phyloP scores from a whole-genome alignment of 64 coral and sea anemone genomes.

The Pocillopora damicornis region DNA sequence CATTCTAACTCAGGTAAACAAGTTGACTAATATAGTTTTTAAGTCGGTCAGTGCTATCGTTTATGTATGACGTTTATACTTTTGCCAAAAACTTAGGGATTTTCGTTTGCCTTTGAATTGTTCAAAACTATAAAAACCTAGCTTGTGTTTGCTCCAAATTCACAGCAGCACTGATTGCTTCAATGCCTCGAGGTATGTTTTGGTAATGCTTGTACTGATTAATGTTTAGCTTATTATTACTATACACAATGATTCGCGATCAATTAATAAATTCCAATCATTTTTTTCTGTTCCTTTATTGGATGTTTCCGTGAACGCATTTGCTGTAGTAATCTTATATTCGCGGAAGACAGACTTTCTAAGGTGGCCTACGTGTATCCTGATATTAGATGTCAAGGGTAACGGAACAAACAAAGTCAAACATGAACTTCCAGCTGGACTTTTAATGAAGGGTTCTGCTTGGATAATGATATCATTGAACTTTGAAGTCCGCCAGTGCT shows the following conservation, averaged over 20 bases:
- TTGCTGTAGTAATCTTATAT: background rate
- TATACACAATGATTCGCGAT: conserved; percentile 2
- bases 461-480: background rate
- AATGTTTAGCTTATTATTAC: background rate
- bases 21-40: too few species aligned
- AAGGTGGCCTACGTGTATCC: background rate
- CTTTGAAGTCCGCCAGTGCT: background rate
- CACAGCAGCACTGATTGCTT: background rate
- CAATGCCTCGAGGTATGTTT: background rate
- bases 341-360: background rate
- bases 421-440: background rate
- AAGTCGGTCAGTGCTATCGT: too few species aligned
- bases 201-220: background rate
- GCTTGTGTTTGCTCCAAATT: background rate
- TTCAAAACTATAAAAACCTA: background rate
- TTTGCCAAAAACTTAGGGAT: too few species aligned
- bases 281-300: conserved; percentile 22
- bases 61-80: too few species aligned
- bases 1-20: too few species aligned
- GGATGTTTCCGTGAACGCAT: background rate
- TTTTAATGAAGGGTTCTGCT: background rate
- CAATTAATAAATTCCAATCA: conserved; percentile 28
- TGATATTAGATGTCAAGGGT: background rate
- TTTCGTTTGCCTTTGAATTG: too few species aligned
- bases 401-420: background rate